phyloP scores from a whole-genome alignment of 2,113 vertebrate genomes.

The Lagopus muta region DNA sequence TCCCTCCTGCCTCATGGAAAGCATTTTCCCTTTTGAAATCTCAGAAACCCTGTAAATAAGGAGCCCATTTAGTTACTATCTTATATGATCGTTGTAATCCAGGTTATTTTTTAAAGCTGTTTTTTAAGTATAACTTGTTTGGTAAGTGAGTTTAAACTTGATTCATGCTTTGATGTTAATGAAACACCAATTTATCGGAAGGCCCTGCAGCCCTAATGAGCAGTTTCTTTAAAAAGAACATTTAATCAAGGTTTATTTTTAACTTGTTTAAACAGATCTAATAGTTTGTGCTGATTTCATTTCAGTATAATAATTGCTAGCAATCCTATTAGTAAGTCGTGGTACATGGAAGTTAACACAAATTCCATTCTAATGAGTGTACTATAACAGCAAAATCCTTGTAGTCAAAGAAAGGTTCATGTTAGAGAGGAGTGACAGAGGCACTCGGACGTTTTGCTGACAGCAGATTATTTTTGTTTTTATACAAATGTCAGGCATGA shows the following conservation, averaged over 20 bases:
- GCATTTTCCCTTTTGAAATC: slow-evolving; percentile 38
- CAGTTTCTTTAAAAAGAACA: slow-evolving; percentile 88
- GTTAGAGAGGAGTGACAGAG: slow-evolving; percentile 83
- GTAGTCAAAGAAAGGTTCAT: slow-evolving; percentile 80
- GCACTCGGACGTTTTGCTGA: slow-evolving; percentile 86
- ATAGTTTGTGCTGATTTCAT: slow-evolving; percentile 89
- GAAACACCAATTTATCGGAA: slow-evolving; percentile 87
- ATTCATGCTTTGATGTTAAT: slow-evolving; percentile 87
- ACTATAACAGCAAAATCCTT: slow-evolving; percentile 83
- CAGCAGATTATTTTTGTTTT: slow-evolving; percentile 92
- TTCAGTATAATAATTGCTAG: slow-evolving; percentile 87
- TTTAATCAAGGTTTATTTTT: slow-evolving; percentile 90
- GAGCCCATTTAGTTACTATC: slow-evolving; percentile 57
- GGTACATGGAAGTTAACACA: slow-evolving; percentile 94
- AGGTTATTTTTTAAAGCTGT: slow-evolving; percentile 78
- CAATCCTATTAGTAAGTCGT: slow-evolving; percentile 86
- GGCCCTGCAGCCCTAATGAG: slow-evolving; percentile 85
- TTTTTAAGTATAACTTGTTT: slow-evolving; percentile 79
- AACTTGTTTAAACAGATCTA: slow-evolving; percentile 90
- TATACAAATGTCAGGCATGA: slow-evolving; percentile 85
- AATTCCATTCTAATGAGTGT: slow-evolving; percentile 96
- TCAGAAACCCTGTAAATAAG: slow-evolving; percentile 47
- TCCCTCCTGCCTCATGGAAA: slow-evolving; percentile 23
- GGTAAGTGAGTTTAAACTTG: slow-evolving; percentile 80
- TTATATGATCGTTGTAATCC: slow-evolving; percentile 73